Percentiles rank a stretch among this genome's conserved stretches.
These are phyloP conservation scores for Eudemis profundana DNA, from an alignment of 2,888 invertebrate genomes.

Conservation along the genomic window DNA sequence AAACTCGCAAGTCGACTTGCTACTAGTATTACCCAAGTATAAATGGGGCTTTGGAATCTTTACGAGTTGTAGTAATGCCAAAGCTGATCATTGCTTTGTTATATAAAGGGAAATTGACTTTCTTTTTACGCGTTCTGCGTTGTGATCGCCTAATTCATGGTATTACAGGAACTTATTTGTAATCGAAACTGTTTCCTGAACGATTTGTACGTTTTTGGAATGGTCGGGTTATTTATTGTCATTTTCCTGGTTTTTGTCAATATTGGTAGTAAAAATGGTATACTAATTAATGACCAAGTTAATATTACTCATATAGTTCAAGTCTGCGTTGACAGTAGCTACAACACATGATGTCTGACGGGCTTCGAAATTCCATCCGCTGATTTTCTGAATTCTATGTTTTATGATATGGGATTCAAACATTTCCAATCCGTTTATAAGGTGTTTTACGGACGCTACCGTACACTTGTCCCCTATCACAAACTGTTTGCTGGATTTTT, in stretches of 20 bases:
- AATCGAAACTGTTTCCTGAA: constrained; percentile 28
- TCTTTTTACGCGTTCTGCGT: constrained; percentile 44
- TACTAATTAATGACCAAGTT: too few species aligned
- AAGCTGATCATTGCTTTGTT: constrained; percentile 38
- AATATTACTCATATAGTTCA: too few species aligned
- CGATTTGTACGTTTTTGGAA: constrained; percentile 21
- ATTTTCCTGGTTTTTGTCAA: not conserved
- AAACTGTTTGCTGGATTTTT: too few species aligned
- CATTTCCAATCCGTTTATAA: too few species aligned
- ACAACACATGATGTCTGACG: too few species aligned
- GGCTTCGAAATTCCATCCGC: too few species aligned
- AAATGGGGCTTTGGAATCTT: constrained; percentile 19
- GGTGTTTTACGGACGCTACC: too few species aligned
- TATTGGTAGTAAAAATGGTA: too few species aligned
- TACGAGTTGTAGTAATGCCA: constrained; percentile 27
- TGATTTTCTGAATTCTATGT: too few species aligned
- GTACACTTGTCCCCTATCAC: too few species aligned
- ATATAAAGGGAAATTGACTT: constrained; percentile 46
- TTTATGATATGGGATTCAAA: too few species aligned
- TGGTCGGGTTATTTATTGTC: constrained; percentile 3
- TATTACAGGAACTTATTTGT: constrained; percentile 39
- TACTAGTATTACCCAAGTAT: not conserved
- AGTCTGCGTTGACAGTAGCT: too few species aligned
- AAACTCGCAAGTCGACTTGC: not conserved
- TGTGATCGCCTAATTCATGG: constrained; percentile 40